Evolutionary conservation across 2,797 vertebrate genomes (phyloP), one percentile per base, ranked within the genome.

Genomic region (Notoglanidium macrostoma): DNA sequence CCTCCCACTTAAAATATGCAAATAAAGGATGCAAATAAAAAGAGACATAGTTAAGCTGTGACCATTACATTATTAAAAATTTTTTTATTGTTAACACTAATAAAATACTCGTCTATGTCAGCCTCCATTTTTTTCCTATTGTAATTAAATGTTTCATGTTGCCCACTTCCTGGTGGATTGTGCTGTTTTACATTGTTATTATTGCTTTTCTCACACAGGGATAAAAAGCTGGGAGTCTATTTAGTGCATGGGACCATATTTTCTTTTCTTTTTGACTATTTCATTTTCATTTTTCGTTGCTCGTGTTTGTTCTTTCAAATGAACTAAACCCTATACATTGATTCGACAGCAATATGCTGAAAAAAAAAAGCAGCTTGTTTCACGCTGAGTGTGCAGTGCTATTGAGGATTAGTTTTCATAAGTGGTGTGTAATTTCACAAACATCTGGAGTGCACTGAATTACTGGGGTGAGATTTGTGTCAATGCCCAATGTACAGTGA

Each of bases 401-500:
- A 19, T 19, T 46, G 40, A 40, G 14, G 23, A 49, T 46, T 17
- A 49, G 65, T 82, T 29, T 65, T 63, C 59, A 65, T 29, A 82
- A 65, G 59, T 29, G 23, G 23, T 65, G 14, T 82, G 59, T 65
- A n/a, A 82, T 65, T 63, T 63, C 59, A 63, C 59, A 81, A 63
- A 63, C 79, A 81, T 81, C 35, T 81, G 79, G 59, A n/a, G 1
- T 63, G 29, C 19, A 79, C 77, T 19, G 78, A 61, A 61, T 80
- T 44, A 26, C 32, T n/a, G 40, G 32, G 26, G 35, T 46, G 21
- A 49, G 23, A 82, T 65, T 82, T 80, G 23, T 40, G 5, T 40
- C 29, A 59, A 1, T 61, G 35, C 32, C 55, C 55, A 61, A 26
- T 65, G 55, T 40, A 80, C 35, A 61, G 40, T 35, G n/a, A 79